A percentile compares a stretch with the other conserved stretches of the same genome.
Evolutionary conservation across 1,140 invertebrate species (phyloP).

Genomic region (Polypedilum vanderplanki): DNA sequence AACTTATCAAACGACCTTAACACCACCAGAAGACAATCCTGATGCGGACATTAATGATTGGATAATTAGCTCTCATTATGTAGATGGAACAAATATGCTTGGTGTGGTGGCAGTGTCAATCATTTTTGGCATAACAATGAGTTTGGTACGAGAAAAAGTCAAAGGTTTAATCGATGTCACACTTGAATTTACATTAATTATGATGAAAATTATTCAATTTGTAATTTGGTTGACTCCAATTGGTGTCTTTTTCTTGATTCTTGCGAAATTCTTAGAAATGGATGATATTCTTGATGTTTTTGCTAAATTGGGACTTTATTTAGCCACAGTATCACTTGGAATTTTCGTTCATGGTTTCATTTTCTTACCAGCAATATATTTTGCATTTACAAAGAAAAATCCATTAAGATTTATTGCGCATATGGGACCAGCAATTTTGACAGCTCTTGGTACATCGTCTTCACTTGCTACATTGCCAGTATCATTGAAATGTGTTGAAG

Average conservation of each 20-base stretch:
- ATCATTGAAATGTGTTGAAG: slow-evolving; percentile 69
- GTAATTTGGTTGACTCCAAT: slow-evolving; percentile 73
- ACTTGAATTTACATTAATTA: slow-evolving; percentile 54
- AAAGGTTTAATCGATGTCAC: slow-evolving; percentile 49
- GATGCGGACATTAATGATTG: slow-evolving; percentile 45
- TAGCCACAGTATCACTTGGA: slow-evolving; percentile 68
- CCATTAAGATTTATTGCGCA: slow-evolving; percentile 62
- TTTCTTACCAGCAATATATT: slow-evolving; percentile 61
- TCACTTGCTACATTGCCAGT: slow-evolving; percentile 60
- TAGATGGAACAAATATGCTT: slow-evolving; percentile 58
- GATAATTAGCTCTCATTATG: slow-evolving; percentile 48
- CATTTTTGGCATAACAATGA: slow-evolving; percentile 58
- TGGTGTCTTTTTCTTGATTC: slow-evolving; percentile 76
- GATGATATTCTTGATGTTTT: slow-evolving; percentile 63
- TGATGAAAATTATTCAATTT: slow-evolving; percentile 68
- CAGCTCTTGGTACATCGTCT: slow-evolving; percentile 72
- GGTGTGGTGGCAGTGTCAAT: slow-evolving; percentile 65
- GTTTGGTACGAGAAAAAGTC: slow-evolving; percentile 50
- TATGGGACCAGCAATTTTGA: slow-evolving; percentile 66
- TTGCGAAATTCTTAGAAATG: slow-evolving; percentile 75
- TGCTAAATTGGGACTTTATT: slow-evolving; percentile 72
- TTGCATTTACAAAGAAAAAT: slow-evolving; percentile 55
- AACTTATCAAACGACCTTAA: slow-evolving; percentile 44
- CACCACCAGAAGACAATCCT: slow-evolving; percentile 35
- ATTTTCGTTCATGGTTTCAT: slow-evolving; percentile 71